phyloP scores from a whole-genome alignment of 2,797 vertebrate genomes.

The Threskiornis aethiopicus region DNA sequence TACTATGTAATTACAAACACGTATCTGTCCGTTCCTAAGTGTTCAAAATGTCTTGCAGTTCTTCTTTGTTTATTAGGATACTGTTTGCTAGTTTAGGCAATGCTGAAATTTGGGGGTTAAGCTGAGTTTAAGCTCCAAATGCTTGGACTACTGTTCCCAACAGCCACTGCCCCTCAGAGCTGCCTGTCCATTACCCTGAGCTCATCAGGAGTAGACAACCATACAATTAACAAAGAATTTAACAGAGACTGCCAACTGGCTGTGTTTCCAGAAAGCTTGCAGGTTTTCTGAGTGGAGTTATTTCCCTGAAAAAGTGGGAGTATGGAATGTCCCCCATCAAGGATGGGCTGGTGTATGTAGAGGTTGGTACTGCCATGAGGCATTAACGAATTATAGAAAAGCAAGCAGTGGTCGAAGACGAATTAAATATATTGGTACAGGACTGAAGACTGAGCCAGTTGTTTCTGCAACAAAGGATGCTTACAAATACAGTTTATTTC shows the following conservation, averaged over 20 bases:
- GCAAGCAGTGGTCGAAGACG: neutral
- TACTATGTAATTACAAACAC: neutral
- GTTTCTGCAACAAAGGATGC: neutral
- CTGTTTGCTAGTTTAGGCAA: neutral
- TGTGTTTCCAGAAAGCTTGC: neutral
- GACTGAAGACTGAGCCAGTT: neutral
- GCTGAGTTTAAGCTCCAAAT: neutral
- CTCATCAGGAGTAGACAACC: neutral
- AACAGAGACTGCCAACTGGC: neutral
- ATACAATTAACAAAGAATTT: neutral
- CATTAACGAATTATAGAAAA: neutral
- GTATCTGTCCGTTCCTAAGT: neutral
- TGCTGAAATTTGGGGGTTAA: neutral
- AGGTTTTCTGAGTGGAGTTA: neutral
- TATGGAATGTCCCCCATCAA: neutral
- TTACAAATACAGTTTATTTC: neutral
- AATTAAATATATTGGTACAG: neutral
- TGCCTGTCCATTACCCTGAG: neutral
- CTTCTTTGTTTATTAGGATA: neutral
- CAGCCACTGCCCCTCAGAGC: neutral
- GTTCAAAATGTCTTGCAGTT: neutral
- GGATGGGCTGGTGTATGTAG: neutral
- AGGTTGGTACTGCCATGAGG: neutral
- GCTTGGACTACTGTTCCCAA: neutral
- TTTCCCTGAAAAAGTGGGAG: neutral